Base-by-base conservation (phyloP, 2,797 vertebrate genomes). In the Avahi laniger region DNA sequence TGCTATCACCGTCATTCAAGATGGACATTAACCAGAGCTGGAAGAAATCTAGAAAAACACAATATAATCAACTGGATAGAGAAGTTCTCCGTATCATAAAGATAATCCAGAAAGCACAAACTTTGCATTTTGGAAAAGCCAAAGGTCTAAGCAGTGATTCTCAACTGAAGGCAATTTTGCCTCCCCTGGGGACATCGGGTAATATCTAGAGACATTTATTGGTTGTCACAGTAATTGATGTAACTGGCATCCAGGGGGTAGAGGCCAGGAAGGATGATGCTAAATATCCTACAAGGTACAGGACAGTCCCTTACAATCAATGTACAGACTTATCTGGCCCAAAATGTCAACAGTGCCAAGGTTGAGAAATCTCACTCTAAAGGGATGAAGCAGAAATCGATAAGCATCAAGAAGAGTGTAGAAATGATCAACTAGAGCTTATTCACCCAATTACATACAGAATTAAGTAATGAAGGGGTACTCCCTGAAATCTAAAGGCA, bases 401-500 rank as follows among this genome's bases (percentile, higher is more conserved):
- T 91, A 94, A 93, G 67, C 52, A 65, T 91, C 54, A 93, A 81
- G 41, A 96, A 78, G 30, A 93, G 14, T 67, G 14, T 12, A 94
- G 89, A 96, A 96, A 97, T 41, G n/a, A 90, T 46, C 33, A n/a
- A 76, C 89, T 88, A 72, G 48, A 69, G 61, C 43, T 94, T 91
- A 88, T 59, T 94, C 52, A 91, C 28, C 54, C 41, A 90, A n/a
- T 83, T 75, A 81, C 46, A 72, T 69, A 76, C 43, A 76, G 52
- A 81, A 81, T 89, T 91, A 80, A 92, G 65, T 90, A 91, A 95
- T 89, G 84, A 92, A 94, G 30, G 70, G 52, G 22, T 52, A 81
- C 73, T 82, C 72, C 52, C 43, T 91, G 43, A 96, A 97, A 91
- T 50, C 61, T 89, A 92, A 89, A 94, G 63, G 57, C 52, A 95